Base-by-base conservation (phyloP, 1,140 invertebrate genomes). In the Caenorhabditis tropicalis region DNA sequence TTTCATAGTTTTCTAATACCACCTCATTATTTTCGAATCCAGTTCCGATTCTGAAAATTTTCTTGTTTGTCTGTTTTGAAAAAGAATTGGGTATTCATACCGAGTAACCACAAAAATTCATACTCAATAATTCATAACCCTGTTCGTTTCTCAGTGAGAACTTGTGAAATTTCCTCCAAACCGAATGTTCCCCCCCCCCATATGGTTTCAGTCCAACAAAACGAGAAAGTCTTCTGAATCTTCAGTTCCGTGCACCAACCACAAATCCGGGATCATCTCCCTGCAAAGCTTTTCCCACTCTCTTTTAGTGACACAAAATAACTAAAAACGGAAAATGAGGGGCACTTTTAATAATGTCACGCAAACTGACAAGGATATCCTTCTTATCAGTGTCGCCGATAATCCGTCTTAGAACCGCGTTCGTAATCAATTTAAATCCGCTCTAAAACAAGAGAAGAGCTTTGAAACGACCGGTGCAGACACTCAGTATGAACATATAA, bases 201-300 rank as follows among this genome's bases (percentile, higher is more conserved):
- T n/a, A n/a, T n/a, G n/a, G n/a, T n/a, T n/a, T n/a, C n/a, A n/a
- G n/a, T n/a, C n/a, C n/a, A n/a, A n/a, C n/a, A n/a, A n/a, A n/a
- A n/a, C n/a, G n/a, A n/a, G n/a, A n/a, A n/a, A n/a, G n/a, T n/a
- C n/a, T n/a, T n/a, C n/a, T n/a, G n/a, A 51, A 16, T 27, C 24
- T 43, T 43, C 65, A 74, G 36, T 43, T 74, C 43, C 36, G 6
- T 43, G 65, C 65, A 43, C 65, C 36, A 51, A 56, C 65, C 10
- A 33, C 31, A 74, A 74, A 74, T 74, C 33, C 65, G 27, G 65
- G 65, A 74, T 74, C 19, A 74, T 74, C 65, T 46, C n/a, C 7
- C 5, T 24, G 21, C 36, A 43, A 43, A 74, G 65, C 33, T 46
- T 74, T 74, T 46, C 65, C 36, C 65, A 74, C 65, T 19, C 36